Evolutionary conservation across 2,888 invertebrate species (phyloP), one percentile per base, ranked within the genome.

Genomic region (Mactromeris polynyma): DNA sequence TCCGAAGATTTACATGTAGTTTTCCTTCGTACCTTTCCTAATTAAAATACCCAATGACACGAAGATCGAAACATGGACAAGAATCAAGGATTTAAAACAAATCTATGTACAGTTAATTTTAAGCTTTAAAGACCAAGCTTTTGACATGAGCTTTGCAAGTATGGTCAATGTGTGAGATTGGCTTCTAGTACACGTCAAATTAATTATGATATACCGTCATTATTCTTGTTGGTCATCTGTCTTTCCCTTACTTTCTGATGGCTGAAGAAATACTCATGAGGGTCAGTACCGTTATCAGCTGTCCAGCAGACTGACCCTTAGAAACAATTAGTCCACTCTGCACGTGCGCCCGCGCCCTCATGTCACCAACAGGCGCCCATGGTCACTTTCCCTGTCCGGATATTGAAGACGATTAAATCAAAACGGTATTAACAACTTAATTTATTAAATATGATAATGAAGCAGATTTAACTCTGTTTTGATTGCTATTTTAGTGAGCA

Each of bases 391-490:
- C 38, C 54, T 31, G 46, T 51, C 54, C 81, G 54, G 81, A 81
- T 36, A 81, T 69, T 40, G 58, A 6, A 14, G 40, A 17, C 73
- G 82, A 82, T 82, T 46, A 46, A 78, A 87, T 87, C 87, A 87
- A 84, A 87, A 51, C 42, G 19, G 51, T 84, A 84, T 83, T 80
- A 81, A 81, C 46, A 69, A 64, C 54, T 87, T 84, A 73, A 87
- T 87, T 87, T 83, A 87, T 87, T 81, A 81, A 84, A 87, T 83
- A 84, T 87, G 84, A 83, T 79, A 87, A 87, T 84, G 81, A 17
- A 80, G 40, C 11, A 36, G 40, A n/a, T 40, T 83, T 78, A 64
- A 46, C 54, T 58, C 40, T 1, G 31, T 19, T 78, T 86, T 77
- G 40, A 78, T 58, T 82, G 82, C 86, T 82, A 77, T 82, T 86